Evolutionary conservation across 2,797 vertebrate species (phyloP).

Genomic region (Tiaroga cobitis): DNA sequence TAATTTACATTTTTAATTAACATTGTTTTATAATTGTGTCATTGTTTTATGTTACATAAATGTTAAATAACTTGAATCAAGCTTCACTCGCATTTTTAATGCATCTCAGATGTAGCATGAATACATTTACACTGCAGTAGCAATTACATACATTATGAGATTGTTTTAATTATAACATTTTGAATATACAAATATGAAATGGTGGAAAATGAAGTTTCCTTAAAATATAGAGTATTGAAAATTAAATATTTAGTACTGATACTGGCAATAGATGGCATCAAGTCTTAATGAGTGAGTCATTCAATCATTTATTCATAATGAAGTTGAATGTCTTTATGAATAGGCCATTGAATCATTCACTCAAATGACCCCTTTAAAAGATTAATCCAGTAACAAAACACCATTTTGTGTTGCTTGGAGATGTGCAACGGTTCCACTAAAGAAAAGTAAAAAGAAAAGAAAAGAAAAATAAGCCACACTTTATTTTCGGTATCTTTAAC

Average conservation of each 20-base stretch:
- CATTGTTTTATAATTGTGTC: not conserved
- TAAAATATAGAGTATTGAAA: not conserved
- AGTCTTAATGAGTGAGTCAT: not conserved
- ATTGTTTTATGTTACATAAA: not conserved
- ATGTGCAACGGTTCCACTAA: too few relatives aligned
- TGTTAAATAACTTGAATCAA: not conserved
- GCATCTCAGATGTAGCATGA: not conserved
- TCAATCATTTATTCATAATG: not conserved
- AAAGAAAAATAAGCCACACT: too few relatives aligned
- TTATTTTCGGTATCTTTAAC: too few relatives aligned
- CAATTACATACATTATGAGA: not conserved
- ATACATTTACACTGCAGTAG: not conserved
- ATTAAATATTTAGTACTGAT: not conserved
- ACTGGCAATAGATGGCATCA: not conserved
- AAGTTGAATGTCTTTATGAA: not conserved
- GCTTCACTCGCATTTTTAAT: too few relatives aligned
- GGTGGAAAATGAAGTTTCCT: not conserved
- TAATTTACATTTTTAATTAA: not conserved
- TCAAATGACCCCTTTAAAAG: not conserved
- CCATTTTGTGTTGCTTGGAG: not conserved
- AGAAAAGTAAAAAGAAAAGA: too few relatives aligned
- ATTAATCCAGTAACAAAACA: not conserved
- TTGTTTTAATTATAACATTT: not conserved
- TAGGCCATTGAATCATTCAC: not conserved
- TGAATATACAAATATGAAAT: not conserved